These are phyloP conservation scores for Leontopithecus rosalia DNA, from an alignment of 2,797 vertebrate genomes.

Conservation along the genomic window DNA sequence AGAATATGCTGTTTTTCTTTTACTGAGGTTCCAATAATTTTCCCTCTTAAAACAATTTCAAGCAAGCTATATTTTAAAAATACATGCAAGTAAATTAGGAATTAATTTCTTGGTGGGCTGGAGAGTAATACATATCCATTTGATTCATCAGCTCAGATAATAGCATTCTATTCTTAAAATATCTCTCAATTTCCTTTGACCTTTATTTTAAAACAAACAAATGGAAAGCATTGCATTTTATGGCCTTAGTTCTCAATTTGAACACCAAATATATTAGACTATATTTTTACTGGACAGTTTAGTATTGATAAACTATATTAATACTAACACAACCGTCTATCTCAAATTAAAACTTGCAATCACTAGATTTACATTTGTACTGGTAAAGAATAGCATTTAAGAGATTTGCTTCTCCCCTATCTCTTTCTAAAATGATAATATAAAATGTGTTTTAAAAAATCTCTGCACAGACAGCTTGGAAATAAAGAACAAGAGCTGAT, in stretches of 20 bases:
- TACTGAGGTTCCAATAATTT: neutral
- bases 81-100: neutral
- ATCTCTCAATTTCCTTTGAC: neutral
- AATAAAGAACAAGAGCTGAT: neutral
- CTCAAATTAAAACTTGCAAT: constrained; percentile 21
- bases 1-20: neutral
- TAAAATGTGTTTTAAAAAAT: neutral
- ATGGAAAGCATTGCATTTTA: constrained; percentile 19
- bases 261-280: neutral
- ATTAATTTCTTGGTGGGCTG: neutral
- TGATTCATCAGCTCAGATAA: neutral
- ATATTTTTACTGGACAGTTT: constrained; percentile 26
- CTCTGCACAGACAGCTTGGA: neutral
- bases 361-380: neutral
- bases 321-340: neutral
- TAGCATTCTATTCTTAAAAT: constrained; percentile 14
- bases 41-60: neutral
- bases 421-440: neutral
- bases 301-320: neutral
- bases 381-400: neutral
- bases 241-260: neutral
- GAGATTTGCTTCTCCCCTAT: neutral
- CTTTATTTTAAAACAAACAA: constrained; percentile 34
- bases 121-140: neutral
- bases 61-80: neutral